Conservation (phyloP, 2,797 vertebrate genomes). For the Lagothrix lagotricha region DNA sequence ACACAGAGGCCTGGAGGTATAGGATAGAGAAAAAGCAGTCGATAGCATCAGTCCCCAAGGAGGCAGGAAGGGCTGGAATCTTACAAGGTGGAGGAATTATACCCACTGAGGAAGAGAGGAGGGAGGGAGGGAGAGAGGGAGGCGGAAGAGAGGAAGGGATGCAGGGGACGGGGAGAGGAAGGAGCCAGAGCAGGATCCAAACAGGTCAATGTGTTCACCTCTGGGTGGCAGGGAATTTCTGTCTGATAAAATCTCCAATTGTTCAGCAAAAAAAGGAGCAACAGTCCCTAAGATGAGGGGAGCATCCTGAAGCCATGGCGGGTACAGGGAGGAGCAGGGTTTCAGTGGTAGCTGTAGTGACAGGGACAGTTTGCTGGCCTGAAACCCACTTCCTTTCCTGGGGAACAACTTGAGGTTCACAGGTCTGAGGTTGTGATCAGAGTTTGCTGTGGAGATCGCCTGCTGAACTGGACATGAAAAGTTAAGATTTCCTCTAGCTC, state of each 20-base stretch:
- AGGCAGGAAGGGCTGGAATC: neutral
- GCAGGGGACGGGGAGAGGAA: neutral
- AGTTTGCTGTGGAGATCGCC: neutral
- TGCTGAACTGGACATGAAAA: neutral
- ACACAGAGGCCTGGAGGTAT: neutral
- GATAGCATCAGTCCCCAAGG: neutral
- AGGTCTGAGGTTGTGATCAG: accelerated
- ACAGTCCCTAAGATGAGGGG: neutral
- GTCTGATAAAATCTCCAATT: neutral
- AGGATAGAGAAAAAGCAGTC: neutral
- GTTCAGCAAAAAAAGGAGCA: neutral
- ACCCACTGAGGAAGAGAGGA: neutral
- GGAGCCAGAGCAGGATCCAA: too few species aligned
- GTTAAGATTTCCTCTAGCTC: neutral
- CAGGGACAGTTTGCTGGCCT: neutral
- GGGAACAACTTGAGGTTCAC: too few species aligned
- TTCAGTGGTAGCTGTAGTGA: neutral
- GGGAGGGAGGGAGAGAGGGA: neutral
- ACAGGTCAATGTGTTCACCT: neutral
- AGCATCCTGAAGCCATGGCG: neutral
- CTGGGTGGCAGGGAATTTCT: neutral
- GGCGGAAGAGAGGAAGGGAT: too few species aligned
- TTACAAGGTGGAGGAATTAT: accelerated
- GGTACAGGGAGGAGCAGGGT: neutral
- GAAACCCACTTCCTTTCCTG: neutral